Evolutionary conservation across 2,113 vertebrate species (phyloP).

Genomic region (Poecilia latipinna): DNA sequence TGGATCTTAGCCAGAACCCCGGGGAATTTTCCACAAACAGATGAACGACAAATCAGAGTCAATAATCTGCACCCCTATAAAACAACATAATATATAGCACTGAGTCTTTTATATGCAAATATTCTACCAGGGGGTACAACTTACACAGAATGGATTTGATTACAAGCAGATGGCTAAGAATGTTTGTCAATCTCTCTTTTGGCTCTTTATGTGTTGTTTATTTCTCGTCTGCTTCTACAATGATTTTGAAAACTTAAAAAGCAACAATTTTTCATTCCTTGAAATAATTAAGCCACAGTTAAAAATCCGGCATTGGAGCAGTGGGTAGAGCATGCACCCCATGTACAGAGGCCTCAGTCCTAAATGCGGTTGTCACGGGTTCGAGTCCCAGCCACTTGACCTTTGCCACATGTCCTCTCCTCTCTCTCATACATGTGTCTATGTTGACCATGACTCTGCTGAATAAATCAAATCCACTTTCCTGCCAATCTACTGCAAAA

Average conservation of each 20-base stretch:
- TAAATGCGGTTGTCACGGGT: no score
- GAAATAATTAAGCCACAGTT: constrained; percentile 31
- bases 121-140: constrained; percentile 19
- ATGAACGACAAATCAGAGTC: constrained; percentile 46
- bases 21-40: constrained; percentile 34
- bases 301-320: neutral
- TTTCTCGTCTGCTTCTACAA: constrained; percentile 19
- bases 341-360: no score
- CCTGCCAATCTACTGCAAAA: no score
- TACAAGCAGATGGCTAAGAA: constrained; percentile 37
- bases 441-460: no score
- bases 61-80: constrained; percentile 39
- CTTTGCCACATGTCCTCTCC: no score
- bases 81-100: constrained; percentile 37
- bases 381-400: no score
- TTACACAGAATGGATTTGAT: constrained; percentile 47
- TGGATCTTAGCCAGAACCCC: constrained; percentile 48
- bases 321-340: no score
- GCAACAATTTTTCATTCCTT: constrained; percentile 7
- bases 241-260: constrained; percentile 23
- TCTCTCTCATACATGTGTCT: no score
- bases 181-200: constrained; percentile 15
- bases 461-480: no score
- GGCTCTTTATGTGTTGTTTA: constrained; percentile 4
- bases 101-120: constrained; percentile 46